Evolutionary conservation across 2,797 vertebrate species (phyloP).

Genomic region (Bradypodion pumilum): DNA sequence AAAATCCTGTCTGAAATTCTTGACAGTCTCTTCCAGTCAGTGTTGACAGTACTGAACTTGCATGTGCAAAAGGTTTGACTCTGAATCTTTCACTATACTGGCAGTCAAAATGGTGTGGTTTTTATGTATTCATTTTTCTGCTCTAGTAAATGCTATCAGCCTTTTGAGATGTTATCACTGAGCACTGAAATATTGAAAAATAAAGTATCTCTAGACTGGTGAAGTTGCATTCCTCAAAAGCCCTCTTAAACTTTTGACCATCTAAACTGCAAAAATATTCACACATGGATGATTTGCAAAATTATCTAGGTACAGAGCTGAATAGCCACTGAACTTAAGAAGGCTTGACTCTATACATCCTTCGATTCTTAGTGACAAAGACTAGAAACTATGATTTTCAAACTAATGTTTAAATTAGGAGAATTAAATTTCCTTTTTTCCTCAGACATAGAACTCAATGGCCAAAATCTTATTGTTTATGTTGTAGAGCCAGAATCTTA

Average conservation of each 20-base stretch:
- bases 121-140: background rate
- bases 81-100: background rate
- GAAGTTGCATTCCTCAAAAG: background rate
- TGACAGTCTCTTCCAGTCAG: background rate
- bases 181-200: background rate
- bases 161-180: background rate
- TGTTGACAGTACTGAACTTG: background rate
- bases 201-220: background rate
- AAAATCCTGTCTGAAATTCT: background rate
- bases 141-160: background rate
- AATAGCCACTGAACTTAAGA: background rate
- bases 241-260: background rate
- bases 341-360: background rate
- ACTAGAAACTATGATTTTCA: background rate
- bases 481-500: no score
- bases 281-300: background rate
- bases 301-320: background rate
- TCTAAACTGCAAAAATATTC: background rate
- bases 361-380: background rate
- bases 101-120: background rate
- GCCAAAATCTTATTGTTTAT: no score
- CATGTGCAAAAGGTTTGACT: background rate
- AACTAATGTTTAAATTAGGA: background rate
- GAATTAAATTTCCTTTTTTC: background rate
- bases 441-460: background rate